A percentile compares a stretch with the other conserved stretches of the same genome.
These are phyloP conservation scores for Homarus americanus DNA, from an alignment of 1,140 invertebrate genomes.

Conservation along the genomic window DNA sequence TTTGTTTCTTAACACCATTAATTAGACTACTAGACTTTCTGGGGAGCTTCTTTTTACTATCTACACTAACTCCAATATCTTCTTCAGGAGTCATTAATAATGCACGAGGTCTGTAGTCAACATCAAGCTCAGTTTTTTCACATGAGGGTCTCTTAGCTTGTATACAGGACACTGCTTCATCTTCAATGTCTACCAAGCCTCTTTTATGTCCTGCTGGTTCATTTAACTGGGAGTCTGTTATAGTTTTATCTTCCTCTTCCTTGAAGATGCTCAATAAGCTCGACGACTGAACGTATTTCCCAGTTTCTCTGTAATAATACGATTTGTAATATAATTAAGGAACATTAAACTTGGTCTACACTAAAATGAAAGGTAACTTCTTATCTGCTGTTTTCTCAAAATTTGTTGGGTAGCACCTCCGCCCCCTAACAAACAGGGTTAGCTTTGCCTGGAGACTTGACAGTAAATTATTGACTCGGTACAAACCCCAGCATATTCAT, in stretches of 20 bases:
- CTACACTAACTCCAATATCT: conserved; percentile 19
- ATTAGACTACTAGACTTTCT: background rate
- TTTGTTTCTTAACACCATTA: background rate
- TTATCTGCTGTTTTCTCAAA: no score
- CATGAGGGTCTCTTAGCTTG: background rate
- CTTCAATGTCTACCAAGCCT: background rate
- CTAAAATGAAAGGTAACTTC: no score
- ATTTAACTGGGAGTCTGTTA: background rate
- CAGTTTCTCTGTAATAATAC: background rate
- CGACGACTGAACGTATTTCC: background rate
- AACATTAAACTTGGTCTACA: no score
- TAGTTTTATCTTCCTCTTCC: background rate
- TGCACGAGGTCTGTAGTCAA: background rate
- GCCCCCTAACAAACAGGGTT: background rate
- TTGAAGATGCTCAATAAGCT: background rate
- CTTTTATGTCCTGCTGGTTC: background rate
- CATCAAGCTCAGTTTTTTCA: background rate
- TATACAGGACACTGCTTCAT: background rate
- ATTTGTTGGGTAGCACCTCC: background rate
- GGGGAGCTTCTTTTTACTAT: background rate
- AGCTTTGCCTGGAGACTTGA: background rate
- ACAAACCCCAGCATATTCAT: no score
- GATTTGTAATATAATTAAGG: background rate
- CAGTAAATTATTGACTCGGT: no score
- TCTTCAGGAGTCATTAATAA: background rate